Evolutionary conservation across 1,140 invertebrate species (phyloP).

Genomic region (Drosophila bipectinata): DNA sequence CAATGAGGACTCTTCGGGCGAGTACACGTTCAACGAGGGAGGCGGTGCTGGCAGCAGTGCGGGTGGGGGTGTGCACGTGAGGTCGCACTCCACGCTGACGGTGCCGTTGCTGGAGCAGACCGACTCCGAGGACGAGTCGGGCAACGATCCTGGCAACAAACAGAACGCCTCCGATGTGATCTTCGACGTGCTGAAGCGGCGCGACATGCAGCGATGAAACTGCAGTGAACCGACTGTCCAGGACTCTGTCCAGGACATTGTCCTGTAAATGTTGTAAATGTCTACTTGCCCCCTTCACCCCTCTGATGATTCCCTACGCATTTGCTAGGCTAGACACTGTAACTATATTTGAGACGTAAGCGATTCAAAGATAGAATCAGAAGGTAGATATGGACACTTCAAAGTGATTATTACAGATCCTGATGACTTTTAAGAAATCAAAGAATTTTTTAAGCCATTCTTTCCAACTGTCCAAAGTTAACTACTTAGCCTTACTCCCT

Average conservation of each 20-base stretch:
- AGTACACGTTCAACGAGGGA: constrained; percentile 65
- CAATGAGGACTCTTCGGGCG: constrained; percentile 49
- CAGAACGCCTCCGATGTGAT: constrained; percentile 83
- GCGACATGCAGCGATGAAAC: constrained; percentile 79
- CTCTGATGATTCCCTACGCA: background rate
- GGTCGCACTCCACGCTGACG: constrained; percentile 50
- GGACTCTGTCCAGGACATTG: constrained; percentile 7
- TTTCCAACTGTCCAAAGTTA: too few relatives aligned
- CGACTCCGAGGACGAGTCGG: constrained; percentile 71
- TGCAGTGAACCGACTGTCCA: constrained; percentile 14
- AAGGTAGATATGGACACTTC: background rate
- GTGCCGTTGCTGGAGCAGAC: constrained; percentile 76
- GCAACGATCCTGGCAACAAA: constrained; percentile 51
- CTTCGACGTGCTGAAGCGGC: constrained; percentile 80
- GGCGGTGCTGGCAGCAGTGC: constrained; percentile 17
- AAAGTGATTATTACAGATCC: background rate
- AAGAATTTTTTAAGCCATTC: background rate
- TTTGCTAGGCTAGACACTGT: constrained; percentile 11
- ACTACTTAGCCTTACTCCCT: too few relatives aligned
- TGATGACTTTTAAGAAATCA: background rate
- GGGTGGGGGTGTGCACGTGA: constrained; percentile 29
- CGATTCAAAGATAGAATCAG: background rate
- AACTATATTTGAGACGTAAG: constrained; percentile 1
- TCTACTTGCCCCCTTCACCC: background rate
- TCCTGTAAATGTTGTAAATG: constrained; percentile 79